Percentiles rank a stretch among this genome's conserved stretches.
Evolutionary conservation across 1,140 invertebrate genomes (phyloP).

Genomic region (Drosophila kepulauana): DNA sequence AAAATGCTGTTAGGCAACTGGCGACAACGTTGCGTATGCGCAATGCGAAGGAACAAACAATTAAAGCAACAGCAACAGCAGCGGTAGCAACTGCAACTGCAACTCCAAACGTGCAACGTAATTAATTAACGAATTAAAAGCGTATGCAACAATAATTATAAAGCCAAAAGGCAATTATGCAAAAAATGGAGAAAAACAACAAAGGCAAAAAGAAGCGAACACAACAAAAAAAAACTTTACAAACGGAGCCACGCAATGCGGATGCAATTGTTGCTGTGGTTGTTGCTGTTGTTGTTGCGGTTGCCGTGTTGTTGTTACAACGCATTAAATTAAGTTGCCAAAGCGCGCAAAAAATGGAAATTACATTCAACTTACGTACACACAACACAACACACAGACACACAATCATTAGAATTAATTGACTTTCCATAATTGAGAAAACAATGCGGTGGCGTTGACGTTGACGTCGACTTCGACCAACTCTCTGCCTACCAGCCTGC

Average conservation of each 20-base stretch:
- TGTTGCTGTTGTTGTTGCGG: conserved; percentile 35
- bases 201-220: conserved; percentile 16
- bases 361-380: conserved; percentile 66
- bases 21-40: conserved; percentile 60
- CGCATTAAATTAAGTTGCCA: conserved; percentile 84
- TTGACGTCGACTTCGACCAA: conserved; percentile 38
- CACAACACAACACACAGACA: conserved; percentile 45
- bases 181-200: conserved; percentile 52
- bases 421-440: conserved; percentile 84
- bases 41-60: conserved; percentile 36
- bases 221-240: conserved; percentile 38
- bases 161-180: conserved; percentile 79
- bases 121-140: conserved; percentile 82
- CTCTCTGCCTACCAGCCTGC: conserved; percentile 47
- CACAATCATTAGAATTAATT: conserved; percentile 84
- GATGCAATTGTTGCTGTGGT: conserved; percentile 69
- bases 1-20: conserved; percentile 11
- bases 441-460: conserved; percentile 80
- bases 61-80: conserved; percentile 17
- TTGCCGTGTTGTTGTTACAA: conserved; percentile 59
- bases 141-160: conserved; percentile 80
- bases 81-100: background rate
- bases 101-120: conserved; percentile 44
- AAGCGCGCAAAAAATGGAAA: conserved; percentile 81
- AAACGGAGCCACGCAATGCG: conserved; percentile 74